Base-by-base conservation (phyloP, 2,113 vertebrate species). In the Ia io region DNA sequence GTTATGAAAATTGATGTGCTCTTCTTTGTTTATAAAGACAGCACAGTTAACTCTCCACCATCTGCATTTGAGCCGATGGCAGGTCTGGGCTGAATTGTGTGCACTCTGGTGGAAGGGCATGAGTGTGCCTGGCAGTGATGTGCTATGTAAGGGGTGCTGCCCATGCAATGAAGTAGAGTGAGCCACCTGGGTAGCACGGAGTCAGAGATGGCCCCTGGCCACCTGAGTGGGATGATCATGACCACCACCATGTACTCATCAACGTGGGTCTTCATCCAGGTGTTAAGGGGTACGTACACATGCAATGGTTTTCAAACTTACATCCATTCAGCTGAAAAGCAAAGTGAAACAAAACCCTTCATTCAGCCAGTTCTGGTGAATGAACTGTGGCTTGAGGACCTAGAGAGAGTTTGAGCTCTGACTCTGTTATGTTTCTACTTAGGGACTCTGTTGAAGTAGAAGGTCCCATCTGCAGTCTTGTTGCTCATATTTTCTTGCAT, bases 11-110 rank as follows among this genome's bases (percentile, higher is more conserved):
- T 70, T 22, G 71, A 84, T 49, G 65, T 71, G 42, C 35, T 74
- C 7, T 73, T 92, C 92, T 95, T 96, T 94, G 92, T 86, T 88
- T 93, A 40, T 78, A 30, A 61, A 95, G 69, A 88, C 12, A 70
- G 65, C 16, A 32, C 9, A 28, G 71, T 85, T 77, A 95, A 83
- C 67, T 84, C 5, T 0, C 69, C 32, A 20, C 74, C 59, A 35
- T 89, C 84, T 89, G 76, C 71, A 69, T 77, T 63, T 84, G 84
- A 78, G 18, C 53, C 42, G 17, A 88, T 53, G 69, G 91, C 65
- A 90, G 73, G 13, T 65, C 96, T 88, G 79, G 63, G 35, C 42
- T 37, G 35, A 42, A 47, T 53, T 18, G 16, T 59, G 61, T 88
- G 14, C 9, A 42, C 63, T 69, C 67, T 61, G 11, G 40, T 14